A percentile compares a stretch with the other conserved stretches of the same genome.
Conservation (phyloP, 2,888 invertebrate genomes). For the Patella depressa region DNA sequence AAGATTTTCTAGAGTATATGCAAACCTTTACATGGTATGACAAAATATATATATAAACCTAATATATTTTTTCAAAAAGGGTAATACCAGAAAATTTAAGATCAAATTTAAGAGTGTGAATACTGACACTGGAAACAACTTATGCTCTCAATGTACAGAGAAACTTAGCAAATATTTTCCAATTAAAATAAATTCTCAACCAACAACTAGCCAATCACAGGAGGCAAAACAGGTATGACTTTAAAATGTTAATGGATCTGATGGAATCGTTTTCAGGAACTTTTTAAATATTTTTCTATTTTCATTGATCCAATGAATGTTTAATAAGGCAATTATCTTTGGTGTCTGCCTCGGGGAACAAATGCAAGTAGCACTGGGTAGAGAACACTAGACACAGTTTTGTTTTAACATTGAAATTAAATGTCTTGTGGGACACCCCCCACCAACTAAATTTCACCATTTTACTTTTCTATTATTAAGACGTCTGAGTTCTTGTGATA, state of each 20-base stretch:
- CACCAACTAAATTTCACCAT: not conserved
- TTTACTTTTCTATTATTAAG: not conserved
- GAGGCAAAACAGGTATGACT: not conserved
- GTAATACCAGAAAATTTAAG: slow-evolving; percentile 48
- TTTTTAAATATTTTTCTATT: no score
- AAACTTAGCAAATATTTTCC: slow-evolving; percentile 47
- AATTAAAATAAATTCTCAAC: slow-evolving; percentile 38
- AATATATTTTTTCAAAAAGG: slow-evolving; percentile 20
- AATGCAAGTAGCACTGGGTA: slow-evolving; percentile 6
- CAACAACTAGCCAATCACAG: not conserved
- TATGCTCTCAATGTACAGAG: slow-evolving; percentile 42
- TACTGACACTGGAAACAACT: slow-evolving; percentile 23
- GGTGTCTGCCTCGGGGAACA: not conserved
- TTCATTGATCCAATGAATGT: no score
- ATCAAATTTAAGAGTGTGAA: slow-evolving; percentile 44
- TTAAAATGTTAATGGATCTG: no score
- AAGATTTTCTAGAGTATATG: not conserved
- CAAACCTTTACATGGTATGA: not conserved
- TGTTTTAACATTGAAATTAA: not conserved
- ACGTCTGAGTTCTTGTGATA: no score
- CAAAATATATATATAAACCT: not conserved
- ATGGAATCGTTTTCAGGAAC: no score
- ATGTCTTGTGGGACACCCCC: no score
- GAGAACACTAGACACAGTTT: not conserved
- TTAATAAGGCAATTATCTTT: no score